These are phyloP conservation scores for Bombus superbus DNA, from an alignment of 1,140 invertebrate genomes.

Conservation along the genomic window DNA sequence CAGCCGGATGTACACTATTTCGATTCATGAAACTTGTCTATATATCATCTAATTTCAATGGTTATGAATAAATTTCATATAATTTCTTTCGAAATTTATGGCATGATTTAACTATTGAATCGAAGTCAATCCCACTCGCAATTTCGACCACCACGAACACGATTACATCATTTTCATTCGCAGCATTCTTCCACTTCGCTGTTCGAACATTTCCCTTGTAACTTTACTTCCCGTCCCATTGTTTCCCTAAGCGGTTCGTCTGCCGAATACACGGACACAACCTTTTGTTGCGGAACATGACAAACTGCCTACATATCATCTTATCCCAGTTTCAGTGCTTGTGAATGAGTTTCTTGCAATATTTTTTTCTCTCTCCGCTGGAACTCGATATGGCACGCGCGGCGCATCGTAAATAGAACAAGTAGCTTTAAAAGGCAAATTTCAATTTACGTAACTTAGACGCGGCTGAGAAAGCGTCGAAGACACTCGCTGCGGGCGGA, in stretches of 20 bases:
- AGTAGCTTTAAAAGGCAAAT: constrained; percentile 14
- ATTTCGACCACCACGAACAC: not conserved
- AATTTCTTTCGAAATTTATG: not conserved
- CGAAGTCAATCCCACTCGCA: not conserved
- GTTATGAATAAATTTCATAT: not conserved
- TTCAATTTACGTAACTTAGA: constrained; percentile 28
- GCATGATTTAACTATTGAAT: not conserved
- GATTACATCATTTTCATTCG: not conserved
- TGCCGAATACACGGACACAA: not conserved
- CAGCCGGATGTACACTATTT: not conserved
- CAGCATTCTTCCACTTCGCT: too few species aligned
- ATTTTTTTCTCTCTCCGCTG: not conserved
- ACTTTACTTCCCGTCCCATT: not conserved
- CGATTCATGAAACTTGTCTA: not conserved
- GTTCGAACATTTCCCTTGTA: not conserved
- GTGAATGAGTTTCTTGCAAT: not conserved
- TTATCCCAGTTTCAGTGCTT: not conserved
- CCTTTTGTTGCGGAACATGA: not conserved
- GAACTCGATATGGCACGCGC: not conserved
- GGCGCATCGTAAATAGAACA: not conserved
- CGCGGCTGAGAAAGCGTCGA: not conserved
- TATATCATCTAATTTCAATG: not conserved
- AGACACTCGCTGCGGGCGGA: not conserved
- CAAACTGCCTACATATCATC: constrained; percentile 2
- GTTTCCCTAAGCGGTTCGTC: not conserved